Conservation (phyloP, 2,113 vertebrate genomes). For the Festucalex cinctus region DNA sequence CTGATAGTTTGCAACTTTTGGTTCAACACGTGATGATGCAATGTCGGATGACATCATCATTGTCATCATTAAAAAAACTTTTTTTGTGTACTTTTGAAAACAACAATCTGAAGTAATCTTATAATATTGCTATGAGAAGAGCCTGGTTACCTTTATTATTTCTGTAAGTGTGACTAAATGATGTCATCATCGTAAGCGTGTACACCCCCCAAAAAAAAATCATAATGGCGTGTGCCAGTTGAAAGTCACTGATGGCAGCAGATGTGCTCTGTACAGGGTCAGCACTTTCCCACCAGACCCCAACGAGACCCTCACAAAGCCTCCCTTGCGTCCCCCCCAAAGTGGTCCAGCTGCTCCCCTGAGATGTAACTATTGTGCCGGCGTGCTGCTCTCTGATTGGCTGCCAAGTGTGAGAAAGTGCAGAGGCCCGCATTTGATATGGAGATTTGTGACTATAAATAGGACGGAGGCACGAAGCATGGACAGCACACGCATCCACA, state of each 20-base stretch:
- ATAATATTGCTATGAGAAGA: too few relatives aligned
- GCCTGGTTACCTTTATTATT: too few relatives aligned
- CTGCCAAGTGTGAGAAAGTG: conserved; percentile 70
- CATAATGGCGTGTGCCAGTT: background rate
- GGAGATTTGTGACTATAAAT: conserved; percentile 70
- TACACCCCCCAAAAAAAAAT: background rate
- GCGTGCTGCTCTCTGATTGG: conserved; percentile 62
- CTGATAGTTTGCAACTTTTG: background rate
- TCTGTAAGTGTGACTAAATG: too few relatives aligned
- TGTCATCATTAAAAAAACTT: background rate
- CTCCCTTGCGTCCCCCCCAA: conserved; percentile 2
- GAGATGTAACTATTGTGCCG: conserved; percentile 59
- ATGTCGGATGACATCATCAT: background rate
- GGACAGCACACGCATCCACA: conserved; percentile 55
- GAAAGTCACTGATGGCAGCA: background rate
- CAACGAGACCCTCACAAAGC: background rate
- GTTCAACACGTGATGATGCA: background rate
- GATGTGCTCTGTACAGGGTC: conserved; percentile 39
- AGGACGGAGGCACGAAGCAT: conserved; percentile 50
- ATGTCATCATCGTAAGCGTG: too few relatives aligned
- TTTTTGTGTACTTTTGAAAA: too few relatives aligned
- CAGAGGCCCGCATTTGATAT: conserved; percentile 73
- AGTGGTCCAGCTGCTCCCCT: conserved; percentile 65
- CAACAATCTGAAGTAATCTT: too few relatives aligned
- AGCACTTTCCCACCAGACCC: conserved; percentile 59